Base-by-base conservation (phyloP, 2,797 vertebrate genomes). In the Remorina albescens region DNA sequence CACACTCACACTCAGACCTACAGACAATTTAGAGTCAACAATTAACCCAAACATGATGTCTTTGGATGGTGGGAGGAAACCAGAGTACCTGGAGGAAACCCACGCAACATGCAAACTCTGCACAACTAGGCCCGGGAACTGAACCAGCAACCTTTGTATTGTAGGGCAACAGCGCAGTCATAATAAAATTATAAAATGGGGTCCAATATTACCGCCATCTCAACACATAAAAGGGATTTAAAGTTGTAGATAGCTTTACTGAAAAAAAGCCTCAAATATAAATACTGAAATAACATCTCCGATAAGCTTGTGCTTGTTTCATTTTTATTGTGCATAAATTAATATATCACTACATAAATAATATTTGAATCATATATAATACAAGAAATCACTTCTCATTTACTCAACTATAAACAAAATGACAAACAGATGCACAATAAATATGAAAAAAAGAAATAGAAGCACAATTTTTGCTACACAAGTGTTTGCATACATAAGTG, bases 161-260 rank as follows among this genome's bases (percentile, higher is more conserved):
- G n/a, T n/a, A n/a, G n/a, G n/a, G n/a, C n/a, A n/a, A n/a, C n/a
- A n/a, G n/a, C n/a, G n/a, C n/a, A n/a, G n/a, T n/a, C n/a, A n/a
- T n/a, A n/a, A n/a, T n/a, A n/a, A 9, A 74, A 15, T 64, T 21
- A 30, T 5, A 60, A 51, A 74, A 64, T 61, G 5, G 8, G 34
- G n/a, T 25, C 21, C n/a, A n/a, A n/a, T n/a, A n/a, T n/a, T n/a
- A n/a, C n/a, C n/a, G n/a, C n/a, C n/a, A n/a, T n/a, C 71, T 76
- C 16, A 46, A 46, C 7, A 21, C 49, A 51, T 28, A 2, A 6
- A 37, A 32, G 25, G 25, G 12, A 26, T 37, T 59, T 59, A 0
- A 21, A 23, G 47, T 0, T 21, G 18, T 25, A 21, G 2, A n/a
- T 6, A 25, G 7, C 2, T 36, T 41, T 19, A 54, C 21, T 70